A percentile compares a stretch with the other conserved stretches of the same genome.
These are phyloP conservation scores for Darevskia nairensis DNA, from an alignment of 2,797 vertebrate genomes.

Conservation along the genomic window DNA sequence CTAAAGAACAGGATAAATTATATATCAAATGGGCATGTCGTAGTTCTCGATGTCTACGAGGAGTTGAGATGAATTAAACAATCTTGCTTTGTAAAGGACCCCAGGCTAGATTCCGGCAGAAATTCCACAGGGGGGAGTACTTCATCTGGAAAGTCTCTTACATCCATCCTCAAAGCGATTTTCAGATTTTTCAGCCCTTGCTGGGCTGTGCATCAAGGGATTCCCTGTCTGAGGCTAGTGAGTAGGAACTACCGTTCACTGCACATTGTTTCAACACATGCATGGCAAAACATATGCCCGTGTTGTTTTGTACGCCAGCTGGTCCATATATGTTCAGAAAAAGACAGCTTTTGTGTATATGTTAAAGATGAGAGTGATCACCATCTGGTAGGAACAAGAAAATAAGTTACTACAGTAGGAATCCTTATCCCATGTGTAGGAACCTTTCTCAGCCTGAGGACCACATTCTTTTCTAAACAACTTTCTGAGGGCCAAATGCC, in stretches of 20 bases:
- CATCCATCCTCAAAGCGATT: not conserved
- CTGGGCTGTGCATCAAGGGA: not conserved
- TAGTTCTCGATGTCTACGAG: not conserved
- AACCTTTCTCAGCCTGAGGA: too few species aligned
- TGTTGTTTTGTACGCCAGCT: not conserved
- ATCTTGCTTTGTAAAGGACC: not conserved
- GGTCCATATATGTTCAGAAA: too few species aligned
- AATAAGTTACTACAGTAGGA: too few species aligned
- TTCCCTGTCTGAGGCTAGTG: not conserved
- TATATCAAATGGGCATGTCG: not conserved
- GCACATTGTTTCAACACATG: not conserved
- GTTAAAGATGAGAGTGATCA: too few species aligned
- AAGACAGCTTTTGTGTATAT: too few species aligned
- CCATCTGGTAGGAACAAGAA: too few species aligned
- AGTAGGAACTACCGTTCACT: not conserved
- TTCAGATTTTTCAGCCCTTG: conserved; percentile 12
- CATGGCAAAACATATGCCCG: too few species aligned
- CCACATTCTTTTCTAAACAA: too few species aligned
- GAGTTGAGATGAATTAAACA: conserved; percentile 20
- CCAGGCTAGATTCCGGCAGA: not conserved
- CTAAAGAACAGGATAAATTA: not conserved
- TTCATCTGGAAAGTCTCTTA: not conserved
- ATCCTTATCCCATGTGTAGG: too few species aligned
- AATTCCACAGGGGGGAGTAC: not conserved
- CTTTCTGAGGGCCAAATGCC: too few species aligned